Evolutionary conservation across 23 tunicate genomes (phyloP).

Genomic region (Styela plicata): DNA sequence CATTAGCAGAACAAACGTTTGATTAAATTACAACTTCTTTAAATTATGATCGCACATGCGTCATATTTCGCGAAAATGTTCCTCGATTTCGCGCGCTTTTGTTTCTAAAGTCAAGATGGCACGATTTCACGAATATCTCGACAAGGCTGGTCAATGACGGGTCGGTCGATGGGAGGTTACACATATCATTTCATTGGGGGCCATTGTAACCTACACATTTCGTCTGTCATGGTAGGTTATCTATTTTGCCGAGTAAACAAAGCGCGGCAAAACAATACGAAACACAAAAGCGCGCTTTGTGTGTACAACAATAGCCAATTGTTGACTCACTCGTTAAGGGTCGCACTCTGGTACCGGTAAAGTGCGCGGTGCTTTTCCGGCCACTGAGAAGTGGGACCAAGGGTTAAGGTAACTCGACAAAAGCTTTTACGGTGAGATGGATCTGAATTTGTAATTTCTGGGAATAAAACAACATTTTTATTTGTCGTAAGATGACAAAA

Average conservation of each 20-base stretch:
- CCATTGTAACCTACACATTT: not conserved
- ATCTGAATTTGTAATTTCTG: not conserved
- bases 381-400: not conserved
- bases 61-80: too few relatives aligned
- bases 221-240: not conserved
- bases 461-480: not conserved
- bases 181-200: not conserved
- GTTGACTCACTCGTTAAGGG: not conserved
- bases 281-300: not conserved
- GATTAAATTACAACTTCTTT: too few relatives aligned
- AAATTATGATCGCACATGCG: too few relatives aligned
- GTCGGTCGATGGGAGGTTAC: not conserved
- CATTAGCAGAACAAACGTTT: too few relatives aligned
- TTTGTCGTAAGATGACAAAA: not conserved
- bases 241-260: not conserved
- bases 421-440: not conserved
- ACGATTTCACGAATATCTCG: not conserved
- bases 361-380: not conserved
- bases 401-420: not conserved
- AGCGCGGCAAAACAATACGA: not conserved
- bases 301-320: not conserved
- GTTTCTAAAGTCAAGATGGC: not conserved
- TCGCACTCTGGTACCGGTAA: not conserved
- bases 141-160: not conserved
- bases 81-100: not conserved